Conservation (phyloP, 2,113 vertebrate genomes). For the Channa maculata region DNA sequence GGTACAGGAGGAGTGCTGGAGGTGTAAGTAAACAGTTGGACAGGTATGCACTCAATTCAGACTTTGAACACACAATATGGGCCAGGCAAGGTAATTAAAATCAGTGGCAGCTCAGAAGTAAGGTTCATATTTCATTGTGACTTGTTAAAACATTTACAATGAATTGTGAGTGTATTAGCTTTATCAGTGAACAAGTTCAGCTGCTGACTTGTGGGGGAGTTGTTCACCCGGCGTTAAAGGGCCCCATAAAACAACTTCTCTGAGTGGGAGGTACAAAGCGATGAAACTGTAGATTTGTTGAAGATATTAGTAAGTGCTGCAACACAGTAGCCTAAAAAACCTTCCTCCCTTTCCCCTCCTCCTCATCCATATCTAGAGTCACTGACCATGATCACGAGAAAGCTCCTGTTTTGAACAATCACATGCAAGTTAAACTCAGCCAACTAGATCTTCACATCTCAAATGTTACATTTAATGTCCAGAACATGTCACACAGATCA, state of each 20-base stretch:
- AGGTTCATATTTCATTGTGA: constrained; percentile 42
- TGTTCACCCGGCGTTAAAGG: constrained; percentile 18
- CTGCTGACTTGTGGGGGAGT: constrained; percentile 50
- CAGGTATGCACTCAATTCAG: constrained; percentile 66
- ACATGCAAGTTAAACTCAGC: constrained; percentile 3
- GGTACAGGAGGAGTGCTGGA: constrained; percentile 54
- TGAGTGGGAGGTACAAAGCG: constrained; percentile 39
- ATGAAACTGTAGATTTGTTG: constrained; percentile 47
- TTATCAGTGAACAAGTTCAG: constrained; percentile 15
- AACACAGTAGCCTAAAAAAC: constrained; percentile 1
- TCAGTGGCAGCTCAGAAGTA: constrained; percentile 32
- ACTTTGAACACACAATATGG: constrained; percentile 71
- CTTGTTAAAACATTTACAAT: constrained; percentile 46
- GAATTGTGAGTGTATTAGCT: constrained; percentile 35
- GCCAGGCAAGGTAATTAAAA: constrained; percentile 43
- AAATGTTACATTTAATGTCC: neutral
- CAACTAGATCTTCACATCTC: neutral
- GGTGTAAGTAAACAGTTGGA: constrained; percentile 60
- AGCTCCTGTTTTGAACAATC: constrained; percentile 17
- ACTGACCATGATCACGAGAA: neutral
- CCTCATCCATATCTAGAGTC: constrained; percentile 14
- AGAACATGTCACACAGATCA: neutral
- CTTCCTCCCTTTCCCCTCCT: neutral
- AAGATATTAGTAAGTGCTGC: constrained; percentile 19
- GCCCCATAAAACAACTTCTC: constrained; percentile 52